Evolutionary conservation across 2,888 invertebrate genomes (phyloP).

Genomic region (Operophtera brumata): DNA sequence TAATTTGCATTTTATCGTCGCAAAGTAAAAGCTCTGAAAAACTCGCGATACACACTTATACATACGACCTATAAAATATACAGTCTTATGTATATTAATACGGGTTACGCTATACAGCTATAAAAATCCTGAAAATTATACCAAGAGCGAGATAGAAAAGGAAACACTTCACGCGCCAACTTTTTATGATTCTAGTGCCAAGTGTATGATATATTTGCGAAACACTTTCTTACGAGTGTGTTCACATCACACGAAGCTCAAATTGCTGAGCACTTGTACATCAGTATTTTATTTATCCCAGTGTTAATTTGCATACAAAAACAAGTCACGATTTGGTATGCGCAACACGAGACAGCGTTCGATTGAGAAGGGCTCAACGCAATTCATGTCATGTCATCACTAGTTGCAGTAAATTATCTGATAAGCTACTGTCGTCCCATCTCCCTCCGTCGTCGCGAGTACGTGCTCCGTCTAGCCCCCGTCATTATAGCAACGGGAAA

Average conservation of each 20-base stretch:
- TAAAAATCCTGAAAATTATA: slow-evolving; percentile 20
- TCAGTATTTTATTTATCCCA: slow-evolving; percentile 6
- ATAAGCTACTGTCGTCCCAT: slow-evolving; percentile 58
- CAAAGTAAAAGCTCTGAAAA: neutral
- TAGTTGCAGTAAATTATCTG: slow-evolving; percentile 71
- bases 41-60: slow-evolving; percentile 1
- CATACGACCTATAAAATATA: slow-evolving; percentile 16
- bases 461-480: slow-evolving; percentile 37
- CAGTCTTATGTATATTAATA: slow-evolving; percentile 19
- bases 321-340: slow-evolving; percentile 36
- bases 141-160: slow-evolving; percentile 25
- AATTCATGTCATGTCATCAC: slow-evolving; percentile 50
- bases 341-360: slow-evolving; percentile 32
- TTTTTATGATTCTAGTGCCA: slow-evolving; percentile 31
- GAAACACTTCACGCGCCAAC: slow-evolving; percentile 32
- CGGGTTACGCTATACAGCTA: slow-evolving; percentile 11
- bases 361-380: slow-evolving; percentile 35
- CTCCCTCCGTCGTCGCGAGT: slow-evolving; percentile 23
- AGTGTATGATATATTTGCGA: slow-evolving; percentile 28
- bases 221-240: slow-evolving; percentile 27
- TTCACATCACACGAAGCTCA: neutral
- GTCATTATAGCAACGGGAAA: slow-evolving; percentile 48
- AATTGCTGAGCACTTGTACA: neutral
- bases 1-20: neutral
- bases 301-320: slow-evolving; percentile 16